Conservation (phyloP, 2,888 invertebrate species). For the Cephus pulcher region DNA sequence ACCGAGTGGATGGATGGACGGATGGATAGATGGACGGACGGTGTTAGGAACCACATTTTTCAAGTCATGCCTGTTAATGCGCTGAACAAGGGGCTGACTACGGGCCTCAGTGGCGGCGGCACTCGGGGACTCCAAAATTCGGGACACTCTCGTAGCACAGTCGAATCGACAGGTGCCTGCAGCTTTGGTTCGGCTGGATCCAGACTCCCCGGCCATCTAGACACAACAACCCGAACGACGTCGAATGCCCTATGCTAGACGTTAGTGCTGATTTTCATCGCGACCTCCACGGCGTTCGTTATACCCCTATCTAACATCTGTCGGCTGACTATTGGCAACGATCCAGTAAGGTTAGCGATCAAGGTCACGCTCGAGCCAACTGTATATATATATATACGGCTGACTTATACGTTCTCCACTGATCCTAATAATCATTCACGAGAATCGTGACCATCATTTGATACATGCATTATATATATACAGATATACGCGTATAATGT, state of each 20-base stretch:
- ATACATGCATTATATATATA: background rate
- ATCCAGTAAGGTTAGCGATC: constrained; percentile 39
- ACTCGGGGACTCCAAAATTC: constrained; percentile 38
- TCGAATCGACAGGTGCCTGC: background rate
- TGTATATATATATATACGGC: too few species aligned
- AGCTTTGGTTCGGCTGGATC: constrained; percentile 27
- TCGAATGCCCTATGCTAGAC: background rate
- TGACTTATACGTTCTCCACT: constrained; percentile 4
- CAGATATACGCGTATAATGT: background rate
- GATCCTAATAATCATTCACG: background rate
- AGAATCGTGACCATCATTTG: too few species aligned
- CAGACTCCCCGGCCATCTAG: constrained; percentile 23
- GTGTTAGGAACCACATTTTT: constrained; percentile 64
- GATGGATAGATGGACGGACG: constrained; percentile 45
- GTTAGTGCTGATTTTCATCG: constrained; percentile 18
- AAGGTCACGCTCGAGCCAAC: background rate
- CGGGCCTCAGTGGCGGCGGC: constrained; percentile 38
- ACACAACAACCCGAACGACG: constrained; percentile 1
- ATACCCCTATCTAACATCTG: constrained; percentile 45
- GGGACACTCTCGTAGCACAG: background rate
- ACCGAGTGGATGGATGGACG: constrained; percentile 15
- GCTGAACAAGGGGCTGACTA: constrained; percentile 44
- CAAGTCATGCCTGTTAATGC: constrained; percentile 64
- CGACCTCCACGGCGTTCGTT: background rate
- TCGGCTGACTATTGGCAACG: constrained; percentile 46